Conservation (phyloP, 1,140 invertebrate genomes). For the Halyomorpha halys region DNA sequence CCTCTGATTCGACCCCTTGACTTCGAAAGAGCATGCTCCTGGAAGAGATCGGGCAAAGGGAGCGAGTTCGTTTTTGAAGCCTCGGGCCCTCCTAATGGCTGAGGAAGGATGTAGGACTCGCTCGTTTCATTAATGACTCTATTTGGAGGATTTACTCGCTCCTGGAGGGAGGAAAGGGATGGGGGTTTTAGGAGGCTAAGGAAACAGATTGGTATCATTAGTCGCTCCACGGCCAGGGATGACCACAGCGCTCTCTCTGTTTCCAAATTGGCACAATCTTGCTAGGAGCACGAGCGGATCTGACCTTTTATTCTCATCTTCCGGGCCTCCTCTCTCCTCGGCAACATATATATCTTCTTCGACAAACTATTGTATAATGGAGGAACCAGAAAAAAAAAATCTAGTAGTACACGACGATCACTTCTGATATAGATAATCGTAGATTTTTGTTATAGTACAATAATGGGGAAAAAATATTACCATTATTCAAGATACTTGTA, state of each 20-base stretch:
- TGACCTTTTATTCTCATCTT: background rate
- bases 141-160: slow-evolving; percentile 1
- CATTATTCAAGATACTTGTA: no score
- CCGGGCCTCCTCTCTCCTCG: background rate
- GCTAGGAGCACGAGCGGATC: background rate
- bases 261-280: slow-evolving; percentile 2
- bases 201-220: slow-evolving; percentile 10
- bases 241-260: slow-evolving; percentile 1
- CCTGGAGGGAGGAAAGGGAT: background rate
- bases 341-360: no score
- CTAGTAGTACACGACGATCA: no score
- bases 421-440: no score
- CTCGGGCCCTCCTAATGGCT: background rate
- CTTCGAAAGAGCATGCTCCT: no score
- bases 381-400: no score
- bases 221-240: background rate
- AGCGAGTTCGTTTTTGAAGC: background rate
- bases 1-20: no score
- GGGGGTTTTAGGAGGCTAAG: slow-evolving; percentile 2
- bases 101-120: background rate
- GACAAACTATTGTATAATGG: no score
- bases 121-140: slow-evolving; percentile 5
- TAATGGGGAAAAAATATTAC: no score
- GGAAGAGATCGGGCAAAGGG: no score
- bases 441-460: no score